Base-by-base conservation (phyloP, 2,888 invertebrate species). In the Leucoma salicis region DNA sequence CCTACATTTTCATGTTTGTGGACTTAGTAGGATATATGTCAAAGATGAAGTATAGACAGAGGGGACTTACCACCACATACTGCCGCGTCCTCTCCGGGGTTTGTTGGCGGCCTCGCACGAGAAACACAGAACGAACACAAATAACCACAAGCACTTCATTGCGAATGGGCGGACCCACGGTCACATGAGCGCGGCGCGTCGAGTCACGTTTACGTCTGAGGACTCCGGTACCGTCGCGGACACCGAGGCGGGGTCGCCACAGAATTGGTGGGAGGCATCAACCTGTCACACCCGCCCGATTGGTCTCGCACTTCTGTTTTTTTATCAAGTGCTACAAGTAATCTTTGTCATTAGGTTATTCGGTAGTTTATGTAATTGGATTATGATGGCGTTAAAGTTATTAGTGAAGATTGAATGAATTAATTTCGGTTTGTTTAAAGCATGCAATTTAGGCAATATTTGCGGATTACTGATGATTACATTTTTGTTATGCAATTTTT, bases 1-100 rank as follows among this genome's bases (percentile, higher is more conserved):
- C 33, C 31, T 35, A 34, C 25, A 35, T 5, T 7, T 11, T 21
- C 11, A 11, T 37, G 41, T 45, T 55, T 37, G 24, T 11, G n/a
- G 27, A 11, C 2, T n/a, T 27, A 27, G n/a, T n/a, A n/a, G n/a
- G n/a, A n/a, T n/a, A 2, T 27, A n/a, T 21, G 21, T 42, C 18
- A 14, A 21, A 41, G 39, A 37, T 35, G 32, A 39, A 44, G 46
- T 42, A 53, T 52, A 63, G 35, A 11, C 51, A 1, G 37, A 33
- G 36, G 7, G 16, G 61, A 91, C 96, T 91, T 90, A 96, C 96
- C 96, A 96, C 96, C 96, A 96, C 94, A 95, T 96, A 67, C 96
- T 95, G 78, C 96, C 96, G 73, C 95, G 92, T 71, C 96, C 96
- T 75, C 95, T 91, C 76, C 94, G 93, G 63, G 92, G 91, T 74